Evolutionary conservation across 2,113 vertebrate genomes (phyloP), one percentile per base, ranked within the genome.

Genomic region (Takifugu flavidus): DNA sequence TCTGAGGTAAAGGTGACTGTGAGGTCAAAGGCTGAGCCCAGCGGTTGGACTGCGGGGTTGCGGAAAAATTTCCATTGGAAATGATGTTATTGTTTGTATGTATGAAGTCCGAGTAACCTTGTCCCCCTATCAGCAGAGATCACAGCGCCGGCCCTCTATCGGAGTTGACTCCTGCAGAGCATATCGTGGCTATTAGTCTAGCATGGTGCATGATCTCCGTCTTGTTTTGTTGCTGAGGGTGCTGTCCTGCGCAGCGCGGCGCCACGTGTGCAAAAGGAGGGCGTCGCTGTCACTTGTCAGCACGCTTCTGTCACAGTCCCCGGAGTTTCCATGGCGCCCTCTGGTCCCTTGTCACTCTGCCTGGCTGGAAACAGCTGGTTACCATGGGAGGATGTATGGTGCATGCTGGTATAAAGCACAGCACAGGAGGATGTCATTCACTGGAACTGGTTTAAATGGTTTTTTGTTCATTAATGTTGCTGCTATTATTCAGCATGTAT

Each of bases 341-440:
- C 45, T 12, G 49, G 85, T 80, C 67, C 56, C 74, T 61, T 84
- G 85, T 83, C 85, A 86, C 72, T 84, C 72, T 25, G 72, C 63
- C 72, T 78, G 75, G 75, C 76, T 80, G 78, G 62, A 74, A 75
- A 82, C 74, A 83, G 72, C 81, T 85, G 82, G 83, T 86, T 73
- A 68, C 74, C 63, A 70, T 67, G 55, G 31, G 49, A n/a, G 34
- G 27, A 5, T 70, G 47, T 50, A 53, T 67, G 59, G 66, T 79
- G 47, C 47, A 44, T 59, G 31, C 54, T 56, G 53, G 53, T 67
- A 54, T 53, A 6, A 49, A 53, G 29, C 49, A 27, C 49, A 29
- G 52, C 20, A 25, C 25, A 28, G 42, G n/a, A 60, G 11, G 51
- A 70, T 14, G 11, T 57, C 4, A 61, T 45, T 11, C 20, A 8